Evolutionary conservation across 2,113 vertebrate species (phyloP).

Genomic region (Stegastes partitus): DNA sequence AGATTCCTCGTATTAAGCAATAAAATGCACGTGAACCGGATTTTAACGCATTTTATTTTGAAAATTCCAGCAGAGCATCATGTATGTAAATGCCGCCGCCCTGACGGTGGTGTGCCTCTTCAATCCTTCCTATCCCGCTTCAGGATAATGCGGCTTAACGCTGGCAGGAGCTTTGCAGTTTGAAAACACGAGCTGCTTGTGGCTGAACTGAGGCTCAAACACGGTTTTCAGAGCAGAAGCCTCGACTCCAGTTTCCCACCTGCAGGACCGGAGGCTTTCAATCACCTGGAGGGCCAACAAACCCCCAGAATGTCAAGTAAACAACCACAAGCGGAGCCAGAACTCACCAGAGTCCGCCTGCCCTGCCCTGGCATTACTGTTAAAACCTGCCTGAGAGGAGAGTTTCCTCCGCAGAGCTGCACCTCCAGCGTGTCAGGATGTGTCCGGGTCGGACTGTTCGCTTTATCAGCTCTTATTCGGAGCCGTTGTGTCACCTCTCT

Average conservation of each 20-base stretch:
- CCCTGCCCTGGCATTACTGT: not conserved
- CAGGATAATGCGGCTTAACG: constrained; percentile 83
- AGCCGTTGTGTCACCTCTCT: constrained; percentile 51
- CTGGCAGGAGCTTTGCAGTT: constrained; percentile 64
- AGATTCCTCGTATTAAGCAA: too few species aligned
- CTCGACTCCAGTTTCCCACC: not conserved
- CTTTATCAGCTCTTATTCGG: constrained; percentile 65
- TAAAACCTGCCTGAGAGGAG: not conserved
- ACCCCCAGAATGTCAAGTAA: not conserved
- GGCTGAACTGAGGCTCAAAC: not conserved
- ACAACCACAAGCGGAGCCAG: not conserved
- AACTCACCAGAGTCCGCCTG: not conserved
- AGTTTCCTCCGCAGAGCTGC: not conserved
- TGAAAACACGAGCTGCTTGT: constrained; percentile 46
- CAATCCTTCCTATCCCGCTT: constrained; percentile 71
- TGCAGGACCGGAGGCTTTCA: not conserved
- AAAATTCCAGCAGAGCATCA: not conserved
- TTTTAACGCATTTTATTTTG: constrained; percentile 45
- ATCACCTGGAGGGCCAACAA: not conserved
- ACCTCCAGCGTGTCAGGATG: constrained; percentile 34
- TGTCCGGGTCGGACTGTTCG: constrained; percentile 52
- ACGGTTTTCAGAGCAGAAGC: not conserved
- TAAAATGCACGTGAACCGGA: not conserved
- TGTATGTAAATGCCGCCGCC: fast-evolving
- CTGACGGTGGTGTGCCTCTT: constrained; percentile 40